A percentile compares a stretch with the other conserved stretches of the same genome.
Conservation (phyloP, 2,113 vertebrate species). For the Tachysurus fulvidraco region DNA sequence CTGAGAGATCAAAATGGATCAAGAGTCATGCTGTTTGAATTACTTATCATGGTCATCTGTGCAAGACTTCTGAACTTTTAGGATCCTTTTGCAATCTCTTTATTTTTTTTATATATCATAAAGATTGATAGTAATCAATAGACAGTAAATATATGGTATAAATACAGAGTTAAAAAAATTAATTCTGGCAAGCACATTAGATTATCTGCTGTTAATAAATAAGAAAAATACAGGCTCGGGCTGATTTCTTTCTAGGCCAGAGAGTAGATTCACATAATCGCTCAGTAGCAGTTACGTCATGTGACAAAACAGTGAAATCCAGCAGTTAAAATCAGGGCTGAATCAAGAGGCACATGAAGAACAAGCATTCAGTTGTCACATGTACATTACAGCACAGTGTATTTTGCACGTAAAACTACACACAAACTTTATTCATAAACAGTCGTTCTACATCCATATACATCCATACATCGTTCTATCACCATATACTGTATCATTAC, state of each 20-base stretch:
- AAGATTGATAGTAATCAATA: neutral
- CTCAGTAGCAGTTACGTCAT: too few species aligned
- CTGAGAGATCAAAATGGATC: neutral
- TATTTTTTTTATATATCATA: neutral
- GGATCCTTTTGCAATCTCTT: neutral
- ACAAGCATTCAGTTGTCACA: too few species aligned
- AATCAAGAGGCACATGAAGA: neutral
- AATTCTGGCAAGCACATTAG: neutral
- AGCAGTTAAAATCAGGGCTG: neutral
- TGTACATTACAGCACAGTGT: too few species aligned
- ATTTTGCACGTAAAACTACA: too few species aligned
- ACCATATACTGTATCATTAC: too few species aligned
- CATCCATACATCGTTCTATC: too few species aligned
- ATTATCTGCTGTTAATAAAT: neutral
- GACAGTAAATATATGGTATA: too few species aligned
- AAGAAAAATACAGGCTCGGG: neutral
- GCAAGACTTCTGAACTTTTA: neutral
- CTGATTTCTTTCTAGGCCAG: conserved; percentile 2
- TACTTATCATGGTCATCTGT: neutral
- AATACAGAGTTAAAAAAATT: too few species aligned
- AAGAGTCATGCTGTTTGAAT: neutral
- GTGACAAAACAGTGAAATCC: too few species aligned
- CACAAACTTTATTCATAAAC: too few species aligned
- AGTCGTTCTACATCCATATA: too few species aligned
- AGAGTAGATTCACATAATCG: neutral